Percentiles rank a stretch among this genome's conserved stretches.
These are phyloP conservation scores for Calameuta idolon DNA, from an alignment of 2,888 invertebrate genomes.

Conservation along the genomic window DNA sequence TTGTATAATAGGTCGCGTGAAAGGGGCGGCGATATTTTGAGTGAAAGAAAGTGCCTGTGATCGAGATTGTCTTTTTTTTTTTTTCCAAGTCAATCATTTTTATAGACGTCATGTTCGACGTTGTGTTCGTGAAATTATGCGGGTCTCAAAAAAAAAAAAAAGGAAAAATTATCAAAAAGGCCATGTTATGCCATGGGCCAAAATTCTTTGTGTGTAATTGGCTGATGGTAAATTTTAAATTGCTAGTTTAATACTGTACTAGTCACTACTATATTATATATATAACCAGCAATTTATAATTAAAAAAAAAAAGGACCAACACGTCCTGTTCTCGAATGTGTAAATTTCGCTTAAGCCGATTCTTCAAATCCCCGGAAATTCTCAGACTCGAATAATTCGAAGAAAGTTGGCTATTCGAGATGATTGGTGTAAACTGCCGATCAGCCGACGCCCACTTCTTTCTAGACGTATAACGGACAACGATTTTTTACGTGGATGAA, in stretches of 20 bases:
- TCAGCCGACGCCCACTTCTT: neutral
- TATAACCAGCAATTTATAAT: too few species aligned
- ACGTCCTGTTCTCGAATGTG: too few species aligned
- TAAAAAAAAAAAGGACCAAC: too few species aligned
- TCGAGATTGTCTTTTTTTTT: neutral
- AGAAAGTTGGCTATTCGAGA: neutral
- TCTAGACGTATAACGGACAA: neutral
- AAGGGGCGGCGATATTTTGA: neutral
- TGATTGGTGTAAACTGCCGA: neutral
- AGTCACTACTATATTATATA: too few species aligned
- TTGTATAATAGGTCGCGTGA: neutral
- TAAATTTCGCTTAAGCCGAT: too few species aligned
- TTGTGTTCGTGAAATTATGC: neutral
- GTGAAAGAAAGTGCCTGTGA: neutral
- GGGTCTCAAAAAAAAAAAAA: neutral
- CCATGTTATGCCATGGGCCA: neutral
- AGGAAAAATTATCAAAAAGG: neutral
- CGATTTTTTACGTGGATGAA: neutral
- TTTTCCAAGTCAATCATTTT: neutral
- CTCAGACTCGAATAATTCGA: neutral
- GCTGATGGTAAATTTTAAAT: neutral
- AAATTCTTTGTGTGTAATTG: neutral
- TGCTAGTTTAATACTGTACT: neutral
- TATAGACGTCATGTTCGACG: neutral
- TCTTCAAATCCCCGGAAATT: neutral